Base-by-base conservation (phyloP, 2,888 invertebrate species). In the Drosophila infuscata region DNA sequence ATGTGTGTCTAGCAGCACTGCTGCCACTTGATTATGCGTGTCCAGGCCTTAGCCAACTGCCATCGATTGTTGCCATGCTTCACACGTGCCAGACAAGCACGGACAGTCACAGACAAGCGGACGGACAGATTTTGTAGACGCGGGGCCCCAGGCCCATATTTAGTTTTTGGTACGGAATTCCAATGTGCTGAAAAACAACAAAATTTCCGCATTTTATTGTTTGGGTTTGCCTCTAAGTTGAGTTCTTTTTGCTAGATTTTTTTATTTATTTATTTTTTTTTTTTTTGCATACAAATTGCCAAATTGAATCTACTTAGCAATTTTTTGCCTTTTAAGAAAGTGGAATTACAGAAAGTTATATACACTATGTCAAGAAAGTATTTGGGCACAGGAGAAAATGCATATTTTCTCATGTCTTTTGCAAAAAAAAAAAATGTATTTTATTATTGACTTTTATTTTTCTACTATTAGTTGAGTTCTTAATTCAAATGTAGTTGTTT, bases 21-120 rank as follows among this genome's bases (percentile, higher is more conserved):
- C 25, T 17, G 12, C 64, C 56, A 70, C 60, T 88, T 84, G 61
- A 20, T 74, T 74, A 86, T 84, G 88, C 83, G 80, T 75, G 78
- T 54, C 56, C 58, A 32, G 43, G 9, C 56, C 29, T 30, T 35
- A 49, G 52, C 46, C 59, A 66, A 36, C 63, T 63, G 62, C 56
- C 35, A 36, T 56, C 38, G 68, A 61, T 56, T 41, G 74, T 83
- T 88, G 82, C 71, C 83, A 85, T 83, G 81, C 88, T 60, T 58
- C 65, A 58, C 85, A 84, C 88, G 83, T 80, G 63, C 77, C 71
- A 72, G 68, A 59, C 78, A 29, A n/a, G 8, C 17, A 20, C 35
- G 12, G 5, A 25, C 20, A 33, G 20, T 3, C 33, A 20, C n/a
- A 41, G 30, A 58, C 29, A 15, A 30, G 32, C 62, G 17, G 20